Base-by-base conservation (phyloP, 2,888 invertebrate species). In the Encarsia formosa region DNA sequence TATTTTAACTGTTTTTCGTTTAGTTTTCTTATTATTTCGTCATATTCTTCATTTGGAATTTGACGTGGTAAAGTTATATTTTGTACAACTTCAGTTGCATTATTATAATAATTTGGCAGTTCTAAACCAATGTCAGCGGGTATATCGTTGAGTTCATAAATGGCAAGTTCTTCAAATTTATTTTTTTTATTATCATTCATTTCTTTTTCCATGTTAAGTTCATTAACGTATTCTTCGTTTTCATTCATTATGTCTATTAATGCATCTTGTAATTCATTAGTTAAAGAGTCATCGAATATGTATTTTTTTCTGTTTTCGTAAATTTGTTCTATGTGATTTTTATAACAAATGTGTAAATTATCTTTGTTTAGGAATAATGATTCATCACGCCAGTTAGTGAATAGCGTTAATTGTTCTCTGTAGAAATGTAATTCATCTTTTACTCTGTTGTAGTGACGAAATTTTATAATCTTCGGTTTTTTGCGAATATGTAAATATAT, bases 391-490 rank as follows among this genome's bases (percentile, higher is more conserved):
- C 55, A 56, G 13, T 40, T 22, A 9, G 32, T 34, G 39, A 47
- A 51, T 39, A 54, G 31, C 40, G 48, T 43, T 43, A 54, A 48
- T 39, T 55, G 52, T 44, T 55, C 41, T 40, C 41, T 51, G 16
- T 47, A 51, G 15, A 4, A 31, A 6, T 31, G 11, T n/a, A 4
- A 3, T 31, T 31, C 15, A 31, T 31, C 31, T 31, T 31, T 31
- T n/a, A n/a, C n/a, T n/a, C n/a, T n/a, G n/a, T n/a, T n/a, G n/a
- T n/a, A n/a, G n/a, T n/a, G n/a, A n/a, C n/a, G n/a, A n/a, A n/a
- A n/a, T n/a, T n/a, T n/a, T n/a, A n/a, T n/a, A n/a, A n/a, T n/a
- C n/a, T n/a, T n/a, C n/a, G n/a, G n/a, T n/a, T n/a, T n/a, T n/a
- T n/a, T n/a, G n/a, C n/a, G n/a, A n/a, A n/a, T n/a, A n/a, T n/a